Percentiles rank a stretch among this genome's conserved stretches.
Conservation (phyloP, 1,140 invertebrate genomes). For the Neotoxoptera formosana region DNA sequence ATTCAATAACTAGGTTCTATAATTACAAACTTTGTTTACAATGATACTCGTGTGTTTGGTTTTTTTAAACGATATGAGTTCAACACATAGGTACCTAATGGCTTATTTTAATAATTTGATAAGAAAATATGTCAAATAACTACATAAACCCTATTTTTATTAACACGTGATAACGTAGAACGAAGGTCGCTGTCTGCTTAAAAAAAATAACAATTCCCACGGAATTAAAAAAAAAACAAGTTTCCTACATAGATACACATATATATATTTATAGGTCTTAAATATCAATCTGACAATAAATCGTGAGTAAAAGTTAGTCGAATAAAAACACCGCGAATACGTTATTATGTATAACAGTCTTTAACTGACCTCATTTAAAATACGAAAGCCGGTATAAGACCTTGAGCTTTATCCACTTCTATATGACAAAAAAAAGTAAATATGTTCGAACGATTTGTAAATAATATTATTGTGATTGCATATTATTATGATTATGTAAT, state of each 20-base stretch:
- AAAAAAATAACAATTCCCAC: background rate
- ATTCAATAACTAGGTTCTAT: too few relatives aligned
- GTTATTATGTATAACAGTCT: background rate
- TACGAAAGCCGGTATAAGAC: background rate
- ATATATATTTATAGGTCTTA: background rate
- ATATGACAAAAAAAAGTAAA: conserved; percentile 16
- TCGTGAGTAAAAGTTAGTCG: conserved; percentile 7
- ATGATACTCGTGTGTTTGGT: background rate
- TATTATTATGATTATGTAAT: conserved; percentile 21
- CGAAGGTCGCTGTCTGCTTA: background rate
- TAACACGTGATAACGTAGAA: background rate
- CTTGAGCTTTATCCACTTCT: conserved; percentile 4
- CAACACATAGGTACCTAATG: background rate
- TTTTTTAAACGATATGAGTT: background rate
- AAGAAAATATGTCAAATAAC: background rate
- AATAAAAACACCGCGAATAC: background rate
- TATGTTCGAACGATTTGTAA: background rate
- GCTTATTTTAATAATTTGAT: background rate
- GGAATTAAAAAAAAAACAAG: background rate
- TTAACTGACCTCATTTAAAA: background rate
- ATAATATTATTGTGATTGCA: background rate
- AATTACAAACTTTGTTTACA: background rate
- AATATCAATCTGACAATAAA: background rate
- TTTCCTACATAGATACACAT: background rate
- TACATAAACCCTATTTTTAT: background rate